Percentiles rank a stretch among this genome's conserved stretches.
Evolutionary conservation across 1,140 invertebrate genomes (phyloP).

Genomic region (Agrypnia vestita): DNA sequence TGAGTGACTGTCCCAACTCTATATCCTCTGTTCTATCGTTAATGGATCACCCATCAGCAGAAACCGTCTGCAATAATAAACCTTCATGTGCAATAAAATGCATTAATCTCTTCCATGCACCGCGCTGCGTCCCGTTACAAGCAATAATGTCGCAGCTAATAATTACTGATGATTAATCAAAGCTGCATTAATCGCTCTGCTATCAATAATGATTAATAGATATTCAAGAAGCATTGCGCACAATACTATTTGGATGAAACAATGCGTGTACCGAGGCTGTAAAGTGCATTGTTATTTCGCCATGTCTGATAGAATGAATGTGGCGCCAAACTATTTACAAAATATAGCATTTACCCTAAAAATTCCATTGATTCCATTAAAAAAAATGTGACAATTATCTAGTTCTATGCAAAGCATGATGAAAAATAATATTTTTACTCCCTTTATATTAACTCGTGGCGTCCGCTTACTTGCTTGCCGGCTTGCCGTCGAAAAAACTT

Average conservation of each 20-base stretch:
- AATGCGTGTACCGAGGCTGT: not conserved
- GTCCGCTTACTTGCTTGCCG: too few species aligned
- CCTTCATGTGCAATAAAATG: not conserved
- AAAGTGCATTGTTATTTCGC: not conserved
- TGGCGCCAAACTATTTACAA: not conserved
- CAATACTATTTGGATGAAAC: not conserved
- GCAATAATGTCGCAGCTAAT: slow-evolving; percentile 3
- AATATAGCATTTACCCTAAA: not conserved
- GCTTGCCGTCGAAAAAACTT: too few species aligned
- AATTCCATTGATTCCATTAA: too few species aligned
- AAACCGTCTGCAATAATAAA: not conserved
- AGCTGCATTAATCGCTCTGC: not conserved
- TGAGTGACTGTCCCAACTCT: not conserved
- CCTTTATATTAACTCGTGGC: too few species aligned
- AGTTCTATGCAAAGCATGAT: too few species aligned
- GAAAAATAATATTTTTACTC: too few species aligned
- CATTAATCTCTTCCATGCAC: not conserved
- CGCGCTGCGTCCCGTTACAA: not conserved
- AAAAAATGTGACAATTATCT: too few species aligned
- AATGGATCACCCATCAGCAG: not conserved
- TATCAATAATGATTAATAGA: not conserved
- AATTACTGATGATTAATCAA: not conserved
- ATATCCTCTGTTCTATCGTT: too few species aligned
- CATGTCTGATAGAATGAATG: not conserved
- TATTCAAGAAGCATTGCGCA: not conserved